Percentiles rank a stretch among this genome's conserved stretches.
phyloP scores from a whole-genome alignment of 2,888 invertebrate species.

The Pterobdella sp. region DNA sequence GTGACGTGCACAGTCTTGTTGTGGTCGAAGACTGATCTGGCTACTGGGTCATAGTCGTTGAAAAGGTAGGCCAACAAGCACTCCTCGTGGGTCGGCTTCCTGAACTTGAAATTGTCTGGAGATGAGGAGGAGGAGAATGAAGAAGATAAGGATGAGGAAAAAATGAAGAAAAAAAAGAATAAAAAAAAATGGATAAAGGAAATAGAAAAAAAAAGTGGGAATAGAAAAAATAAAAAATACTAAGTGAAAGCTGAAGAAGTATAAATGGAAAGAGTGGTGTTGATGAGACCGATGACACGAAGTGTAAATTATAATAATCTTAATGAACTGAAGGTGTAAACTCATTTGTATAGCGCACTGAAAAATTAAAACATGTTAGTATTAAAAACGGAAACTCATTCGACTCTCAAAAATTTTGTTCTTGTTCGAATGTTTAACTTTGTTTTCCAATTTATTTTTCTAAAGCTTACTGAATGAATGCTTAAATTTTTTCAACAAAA shows the following conservation, averaged over 20 bases:
- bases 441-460: too few relatives aligned
- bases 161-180: not conserved
- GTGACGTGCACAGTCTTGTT: conserved; percentile 34
- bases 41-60: conserved; percentile 37
- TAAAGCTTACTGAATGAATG: too few relatives aligned
- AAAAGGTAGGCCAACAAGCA: conserved; percentile 36
- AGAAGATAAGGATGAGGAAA: not conserved
- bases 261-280: too few relatives aligned
- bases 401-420: too few relatives aligned
- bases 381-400: too few relatives aligned
- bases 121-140: not conserved
- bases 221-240: not conserved
- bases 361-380: too few relatives aligned
- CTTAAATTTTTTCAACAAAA: too few relatives aligned
- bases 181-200: not conserved
- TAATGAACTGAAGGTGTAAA: too few relatives aligned
- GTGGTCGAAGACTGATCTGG: conserved; percentile 36
- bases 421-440: too few relatives aligned
- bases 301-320: too few relatives aligned
- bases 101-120: conserved; percentile 29
- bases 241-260: not conserved
- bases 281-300: too few relatives aligned
- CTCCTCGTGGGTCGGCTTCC: conserved; percentile 37
- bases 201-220: not conserved
- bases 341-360: too few relatives aligned